A percentile compares a stretch with the other conserved stretches of the same genome.
Conservation (phyloP, 2,888 invertebrate species). For the Gandaritis pyraliata region DNA sequence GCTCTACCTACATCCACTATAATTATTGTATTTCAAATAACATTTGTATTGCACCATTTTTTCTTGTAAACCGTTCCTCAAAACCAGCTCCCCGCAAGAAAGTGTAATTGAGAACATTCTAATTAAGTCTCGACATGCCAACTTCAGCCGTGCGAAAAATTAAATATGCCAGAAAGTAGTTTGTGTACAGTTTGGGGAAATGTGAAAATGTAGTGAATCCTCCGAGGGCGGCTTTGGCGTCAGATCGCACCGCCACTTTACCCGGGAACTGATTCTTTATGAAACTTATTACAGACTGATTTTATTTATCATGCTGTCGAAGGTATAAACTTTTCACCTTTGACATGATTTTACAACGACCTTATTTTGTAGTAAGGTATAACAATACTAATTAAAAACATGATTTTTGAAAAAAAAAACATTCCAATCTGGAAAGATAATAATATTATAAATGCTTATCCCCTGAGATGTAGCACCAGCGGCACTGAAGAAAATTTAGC, state of each 20-base stretch:
- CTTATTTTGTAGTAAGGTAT: too few relatives aligned
- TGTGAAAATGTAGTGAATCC: slow-evolving; percentile 33
- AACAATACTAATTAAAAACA: too few relatives aligned
- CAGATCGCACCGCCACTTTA: slow-evolving; percentile 6
- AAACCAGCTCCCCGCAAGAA: slow-evolving; percentile 20
- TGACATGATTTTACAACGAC: too few relatives aligned
- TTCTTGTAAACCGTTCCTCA: slow-evolving; percentile 4
- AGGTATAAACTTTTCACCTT: too few relatives aligned
- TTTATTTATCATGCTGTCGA: too few relatives aligned
- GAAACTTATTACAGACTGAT: too few relatives aligned
- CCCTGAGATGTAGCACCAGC: too few relatives aligned
- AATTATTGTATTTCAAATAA: slow-evolving; percentile 6
- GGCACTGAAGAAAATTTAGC: neutral
- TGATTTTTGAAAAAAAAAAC: too few relatives aligned
- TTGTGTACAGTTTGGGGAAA: slow-evolving; percentile 28
- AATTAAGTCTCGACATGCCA: slow-evolving; percentile 39
- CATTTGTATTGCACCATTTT: slow-evolving; percentile 15
- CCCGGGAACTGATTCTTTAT: too few relatives aligned
- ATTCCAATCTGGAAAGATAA: too few relatives aligned
- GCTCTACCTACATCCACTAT: too few relatives aligned
- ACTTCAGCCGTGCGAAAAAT: slow-evolving; percentile 39
- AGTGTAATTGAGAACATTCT: slow-evolving; percentile 37
- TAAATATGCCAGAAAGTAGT: slow-evolving; percentile 39
- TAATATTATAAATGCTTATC: too few relatives aligned
- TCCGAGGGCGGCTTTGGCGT: slow-evolving; percentile 40